Evolutionary conservation across 2,797 vertebrate genomes (phyloP), one percentile per base, ranked within the genome.

Genomic region (Semotilus atromaculatus): DNA sequence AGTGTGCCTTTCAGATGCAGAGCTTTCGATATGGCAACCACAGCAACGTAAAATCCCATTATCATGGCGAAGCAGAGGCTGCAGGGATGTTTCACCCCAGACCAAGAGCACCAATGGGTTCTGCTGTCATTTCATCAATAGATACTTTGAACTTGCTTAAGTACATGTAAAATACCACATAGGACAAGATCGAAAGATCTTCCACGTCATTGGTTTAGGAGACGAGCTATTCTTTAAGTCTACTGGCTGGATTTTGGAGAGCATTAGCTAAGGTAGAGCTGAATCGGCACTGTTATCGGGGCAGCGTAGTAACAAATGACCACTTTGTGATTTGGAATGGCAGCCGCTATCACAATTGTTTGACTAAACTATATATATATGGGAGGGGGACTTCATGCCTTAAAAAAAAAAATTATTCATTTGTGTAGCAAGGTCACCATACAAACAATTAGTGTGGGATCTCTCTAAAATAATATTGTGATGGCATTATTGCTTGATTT

Each of bases 141-240:
- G 67, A 78, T 77, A 62, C 70, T 26, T 83, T 84, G 72, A 60
- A 86, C 83, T 75, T 86, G 66, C 84, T 38, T 89, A 60, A 88
- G 21, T 86, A 88, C 36, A 82, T 60, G 62, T 79, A 18, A 55
- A 72, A 72, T 51, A 36, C 13, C 36, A 34, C 80, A 78, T 13
- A 70, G 68, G 87, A 84, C 80, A 51, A 87, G 86, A 88, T 87
- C 86, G 83, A 67, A 66, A 76, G 86, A 71, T 84, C 85, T 89
- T 58, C 84, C 64, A 53, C 31, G 29, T 88, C 80, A 60, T 77
- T 82, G 90, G 85, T 86, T 75, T 75, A 84, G 66, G 77, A 90
- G 87, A 85, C 43, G 53, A 67, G 79, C n/a, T 81, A 48, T 76
- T 21, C 7, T 82, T 66, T 70, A 40, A 64, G 74, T 67, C 36